Percentiles rank a stretch among this genome's conserved stretches.
Conservation (phyloP, 53 echinoderm and acorn worm genomes). For the Holothuria leucospilota region DNA sequence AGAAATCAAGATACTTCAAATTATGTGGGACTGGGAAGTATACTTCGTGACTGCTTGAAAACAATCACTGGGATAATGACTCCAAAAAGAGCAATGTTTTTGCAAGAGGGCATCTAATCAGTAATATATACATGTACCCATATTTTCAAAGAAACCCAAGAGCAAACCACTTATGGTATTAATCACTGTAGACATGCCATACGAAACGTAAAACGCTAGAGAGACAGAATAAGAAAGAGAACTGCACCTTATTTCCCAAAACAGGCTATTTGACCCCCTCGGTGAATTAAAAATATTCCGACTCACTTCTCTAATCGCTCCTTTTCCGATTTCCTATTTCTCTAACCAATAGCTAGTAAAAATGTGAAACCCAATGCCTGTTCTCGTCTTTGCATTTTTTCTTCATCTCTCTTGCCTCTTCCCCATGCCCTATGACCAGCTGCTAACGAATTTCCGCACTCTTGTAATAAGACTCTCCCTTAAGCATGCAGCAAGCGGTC, state of each 20-base stretch:
- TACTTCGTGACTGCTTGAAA: too few species aligned
- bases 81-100: background rate
- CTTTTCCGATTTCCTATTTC: slow-evolving; percentile 33
- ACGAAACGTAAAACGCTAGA: too few species aligned
- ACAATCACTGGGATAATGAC: too few species aligned
- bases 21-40: too few species aligned
- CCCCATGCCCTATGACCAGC: slow-evolving; percentile 27
- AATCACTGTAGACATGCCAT: slow-evolving; percentile 3
- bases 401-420: slow-evolving; percentile 19
- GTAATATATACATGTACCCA: slow-evolving; percentile 22
- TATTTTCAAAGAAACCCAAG: background rate
- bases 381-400: slow-evolving; percentile 7
- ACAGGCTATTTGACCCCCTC: slow-evolving; percentile 27
- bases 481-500: slow-evolving; percentile 25
- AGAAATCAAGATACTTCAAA: too few species aligned
- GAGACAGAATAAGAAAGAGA: too few species aligned
- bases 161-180: background rate
- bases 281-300: slow-evolving; percentile 40
- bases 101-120: slow-evolving; percentile 8
- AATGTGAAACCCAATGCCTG: slow-evolving; percentile 37
- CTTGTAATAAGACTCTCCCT: slow-evolving; percentile 35
- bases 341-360: slow-evolving; percentile 27
- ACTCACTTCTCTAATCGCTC: slow-evolving; percentile 32
- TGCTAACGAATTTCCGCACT: slow-evolving; percentile 41
- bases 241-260: slow-evolving; percentile 4